Evolutionary conservation across 2,888 invertebrate species (phyloP), one percentile per base, ranked within the genome.

Genomic region (Volucella inanis): DNA sequence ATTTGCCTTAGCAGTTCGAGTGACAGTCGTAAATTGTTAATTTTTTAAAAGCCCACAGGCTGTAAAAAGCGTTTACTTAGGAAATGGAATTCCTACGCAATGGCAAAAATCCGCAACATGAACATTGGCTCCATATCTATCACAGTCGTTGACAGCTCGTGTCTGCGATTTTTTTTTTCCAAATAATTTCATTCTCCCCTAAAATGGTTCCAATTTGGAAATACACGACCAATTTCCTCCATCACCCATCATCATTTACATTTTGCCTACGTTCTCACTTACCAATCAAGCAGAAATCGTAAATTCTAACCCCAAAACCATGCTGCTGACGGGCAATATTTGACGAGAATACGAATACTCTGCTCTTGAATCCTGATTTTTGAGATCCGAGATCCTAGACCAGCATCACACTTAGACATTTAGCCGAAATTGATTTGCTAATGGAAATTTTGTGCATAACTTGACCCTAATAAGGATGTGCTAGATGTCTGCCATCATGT

Each of bases 371-470:
- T 47, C 11, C 31, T 74, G 74, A 62, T 77, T 85, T 72, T 68
- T 77, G 81, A 72, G 31, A 31, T 31, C 31, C 31, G 31, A 31
- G 31, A 1, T 22, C 2, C 72, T 14, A 15, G 11, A 55, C 11
- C 64, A 57, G 57, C 62, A 50, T 57, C 31, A 45, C 72, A 82
- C 75, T 68, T 31, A 31, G 31, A 31, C 54, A 8, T 14, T 55
- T 47, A 18, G 45, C 15, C n/a, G 31, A 71, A 81, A 77, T 85
- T 81, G 85, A 85, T 85, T 85, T 85, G 71, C 81, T 81, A 81
- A 85, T 81, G 81, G 85, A 81, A 77, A 85, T 64, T 85, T 77
- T 81, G 76, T 77, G 81, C 85, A 85, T 85, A 81, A 81, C 85
- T 85, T 85, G 76, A 85, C 85, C 85, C 81, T 85, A 85, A 85